Conservation (phyloP, 1,140 invertebrate species). For the Xylocopa sonorina region DNA sequence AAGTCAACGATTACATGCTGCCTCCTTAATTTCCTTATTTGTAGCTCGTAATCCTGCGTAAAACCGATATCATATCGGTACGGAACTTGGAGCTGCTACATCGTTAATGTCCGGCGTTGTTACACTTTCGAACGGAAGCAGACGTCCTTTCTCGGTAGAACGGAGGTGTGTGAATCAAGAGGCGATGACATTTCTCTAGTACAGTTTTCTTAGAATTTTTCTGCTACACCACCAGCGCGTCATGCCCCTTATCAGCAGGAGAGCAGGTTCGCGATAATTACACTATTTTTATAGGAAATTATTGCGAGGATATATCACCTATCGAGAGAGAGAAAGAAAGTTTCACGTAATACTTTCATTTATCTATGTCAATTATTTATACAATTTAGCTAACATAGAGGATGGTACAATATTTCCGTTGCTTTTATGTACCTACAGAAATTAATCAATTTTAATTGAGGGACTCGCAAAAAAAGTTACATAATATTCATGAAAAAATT, state of each 20-base stretch:
- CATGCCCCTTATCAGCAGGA: not conserved
- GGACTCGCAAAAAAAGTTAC: no score
- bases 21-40: constrained; percentile 42
- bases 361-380: no score
- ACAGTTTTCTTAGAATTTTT: not conserved
- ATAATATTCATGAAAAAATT: no score
- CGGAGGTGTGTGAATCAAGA: not conserved
- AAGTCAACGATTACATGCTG: no score
- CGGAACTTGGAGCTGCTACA: not conserved
- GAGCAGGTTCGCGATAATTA: not conserved
- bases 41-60: constrained; percentile 18
- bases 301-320: no score
- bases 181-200: not conserved
- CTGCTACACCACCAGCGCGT: not conserved
- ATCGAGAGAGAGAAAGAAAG: no score
- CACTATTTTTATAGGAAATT: not conserved
- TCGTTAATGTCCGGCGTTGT: not conserved
- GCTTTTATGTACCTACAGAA: no score
- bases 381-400: no score
- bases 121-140: constrained; percentile 8
- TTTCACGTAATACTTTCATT: no score
- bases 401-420: no score
- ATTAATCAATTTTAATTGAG: no score
- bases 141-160: constrained; percentile 33
- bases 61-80: not conserved